Base-by-base conservation (phyloP, 2,888 invertebrate genomes). In the Drosophila emarginata region DNA sequence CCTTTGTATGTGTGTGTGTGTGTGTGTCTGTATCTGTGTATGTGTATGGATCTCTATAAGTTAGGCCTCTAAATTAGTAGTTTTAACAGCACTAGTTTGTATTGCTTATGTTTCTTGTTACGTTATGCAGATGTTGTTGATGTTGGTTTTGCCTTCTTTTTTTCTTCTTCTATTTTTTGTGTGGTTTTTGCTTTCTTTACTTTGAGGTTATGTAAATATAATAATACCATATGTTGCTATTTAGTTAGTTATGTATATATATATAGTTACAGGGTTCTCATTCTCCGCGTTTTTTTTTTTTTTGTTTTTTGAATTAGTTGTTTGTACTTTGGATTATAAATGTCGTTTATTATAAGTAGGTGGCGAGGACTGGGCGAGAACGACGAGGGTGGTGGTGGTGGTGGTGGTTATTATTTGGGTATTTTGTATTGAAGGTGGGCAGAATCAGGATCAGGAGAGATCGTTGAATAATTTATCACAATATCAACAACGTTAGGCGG, bases 301-400 rank as follows among this genome's bases (percentile, higher is more conserved):
- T 26, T 58, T 52, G 39, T 52, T 40, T 63, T 57, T 63, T 60
- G 61, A 58, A 61, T 69, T 61, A 70, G 75, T 82, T 56, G 63
- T 83, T 83, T 87, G 87, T 83, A 87, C 87, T 87, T 76, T 87
- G 77, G 77, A 81, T 84, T 87, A 82, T 79, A 85, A 72, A 83
- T 82, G 79, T 85, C 73, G 81, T 74, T 67, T 76, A 74, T 67
- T 53, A 32, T 61, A 58, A 56, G 45, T 72, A 61, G 86, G 86
- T 80, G 86, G 78, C 65, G 80, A 45, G 11, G 18, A 45, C 45
- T 45, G 45, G 45, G 45, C 45, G 45, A 45, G 45, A 78, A 64
- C 40, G 56, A 57, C 60, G 65, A 57, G 56, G 64, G 61, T 72
- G 72, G 72, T 65, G 36, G 18, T 50, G 52, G 64, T 58, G 45